Percentiles rank a stretch among this genome's conserved stretches.
phyloP scores from a whole-genome alignment of 2,888 invertebrate species.

The Mesorhabditis belari region DNA sequence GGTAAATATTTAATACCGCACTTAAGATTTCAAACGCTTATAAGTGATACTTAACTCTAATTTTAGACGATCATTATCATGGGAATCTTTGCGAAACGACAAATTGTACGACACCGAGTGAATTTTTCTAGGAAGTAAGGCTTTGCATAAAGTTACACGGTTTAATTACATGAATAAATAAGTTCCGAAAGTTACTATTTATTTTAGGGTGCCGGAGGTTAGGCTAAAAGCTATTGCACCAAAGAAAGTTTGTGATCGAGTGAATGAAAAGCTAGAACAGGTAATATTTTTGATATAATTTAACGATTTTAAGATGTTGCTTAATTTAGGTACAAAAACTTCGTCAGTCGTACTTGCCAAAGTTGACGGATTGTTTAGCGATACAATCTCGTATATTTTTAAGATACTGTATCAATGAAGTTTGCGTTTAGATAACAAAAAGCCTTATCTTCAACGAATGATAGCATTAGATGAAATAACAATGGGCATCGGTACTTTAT shows the following conservation, averaged over 20 bases:
- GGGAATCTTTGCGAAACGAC: conserved; percentile 32
- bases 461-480: conserved; percentile 46
- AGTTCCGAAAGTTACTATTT: background rate
- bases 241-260: conserved; percentile 9
- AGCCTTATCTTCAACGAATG: conserved; percentile 45
- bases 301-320: background rate
- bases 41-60: background rate
- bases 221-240: conserved; percentile 7
- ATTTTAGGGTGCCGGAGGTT: conserved; percentile 9
- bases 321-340: conserved; percentile 23
- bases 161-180: background rate
- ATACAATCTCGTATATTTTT: conserved; percentile 40
- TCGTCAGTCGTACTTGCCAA: conserved; percentile 32
- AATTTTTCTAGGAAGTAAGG: conserved; percentile 33
- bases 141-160: background rate
- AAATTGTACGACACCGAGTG: conserved; percentile 40
- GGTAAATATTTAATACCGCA: no score
- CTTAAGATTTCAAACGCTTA: no score
- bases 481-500: conserved; percentile 31
- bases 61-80: conserved; percentile 30
- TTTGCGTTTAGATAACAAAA: conserved; percentile 33
- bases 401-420: background rate
- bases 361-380: conserved; percentile 44
- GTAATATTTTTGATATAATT: background rate
- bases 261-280: conserved; percentile 8